Base-by-base conservation (phyloP, 2,113 vertebrate genomes). In the Crotophaga sulcirostris region DNA sequence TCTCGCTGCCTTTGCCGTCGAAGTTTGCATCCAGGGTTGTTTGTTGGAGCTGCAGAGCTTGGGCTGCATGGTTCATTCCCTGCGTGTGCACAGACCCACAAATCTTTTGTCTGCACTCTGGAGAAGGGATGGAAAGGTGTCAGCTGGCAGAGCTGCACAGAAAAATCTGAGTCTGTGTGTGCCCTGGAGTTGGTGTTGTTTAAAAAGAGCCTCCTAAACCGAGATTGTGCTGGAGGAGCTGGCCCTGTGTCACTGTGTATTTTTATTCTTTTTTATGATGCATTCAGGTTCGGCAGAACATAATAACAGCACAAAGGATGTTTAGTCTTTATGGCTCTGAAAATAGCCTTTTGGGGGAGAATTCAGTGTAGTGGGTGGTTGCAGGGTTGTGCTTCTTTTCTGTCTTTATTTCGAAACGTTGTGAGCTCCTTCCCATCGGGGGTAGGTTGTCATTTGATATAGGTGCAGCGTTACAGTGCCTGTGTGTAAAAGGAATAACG, bases 41-140 rank as follows among this genome's bases (percentile, higher is more conserved):
- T 11, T 29, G 19, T 47, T 49, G 47, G 23, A 51, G 25, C 36
- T 11, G 42, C 1, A 9, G 56, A 28, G 38, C 56, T 36, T 7
- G 9, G 49, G 11, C 9, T 17, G 17, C 6, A 2, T 9, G n/a
- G 31, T 31, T 75, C 2, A 1, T 29, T 72, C 58, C 42, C 47
- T 18, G 4, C 2, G 23, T 1, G 2, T 3, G 10, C 31, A 1
- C 9, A 9, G 56, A 36, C 33, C 26, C 0, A 1, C 16, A 5
- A 5, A 42, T 85, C 74, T 90, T 87, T 93, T 87, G 67, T 67
- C 73, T 7, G 51, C 4, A 0, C 63, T 4, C 26, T 38, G 0
- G 1, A n/a, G 36, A 16, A 85, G 49, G 56, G 31, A 49, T 63
- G 34, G 33, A 13, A 68, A 87, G 73, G 69, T 74, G 44, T 15